Evolutionary conservation across 2,113 vertebrate species (phyloP).

Genomic region (Coregonus clupeaformis): DNA sequence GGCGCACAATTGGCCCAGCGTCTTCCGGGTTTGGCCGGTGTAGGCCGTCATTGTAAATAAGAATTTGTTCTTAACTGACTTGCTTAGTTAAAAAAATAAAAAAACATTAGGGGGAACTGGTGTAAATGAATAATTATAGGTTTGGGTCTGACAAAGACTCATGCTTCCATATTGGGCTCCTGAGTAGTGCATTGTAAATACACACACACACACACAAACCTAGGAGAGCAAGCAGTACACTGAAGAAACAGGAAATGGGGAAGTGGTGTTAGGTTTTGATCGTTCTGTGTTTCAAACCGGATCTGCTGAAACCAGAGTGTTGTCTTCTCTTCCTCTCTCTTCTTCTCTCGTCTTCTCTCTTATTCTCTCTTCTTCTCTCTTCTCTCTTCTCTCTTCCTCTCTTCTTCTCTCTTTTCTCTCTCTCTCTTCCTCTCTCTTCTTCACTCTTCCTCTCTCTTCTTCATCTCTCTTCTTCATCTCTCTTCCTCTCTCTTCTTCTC

Average conservation of each 20-base stretch:
- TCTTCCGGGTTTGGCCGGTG: no score
- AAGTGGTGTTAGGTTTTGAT: conserved; percentile 45
- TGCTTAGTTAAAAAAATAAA: no score
- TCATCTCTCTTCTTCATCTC: no score
- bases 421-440: no score
- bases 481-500: no score
- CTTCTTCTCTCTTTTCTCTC: no score
- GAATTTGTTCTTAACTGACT: no score
- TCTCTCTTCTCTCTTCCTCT: no score
- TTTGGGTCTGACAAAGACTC: conserved; percentile 28
- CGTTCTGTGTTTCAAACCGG: conserved; percentile 36
- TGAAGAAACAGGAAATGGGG: conserved; percentile 38
- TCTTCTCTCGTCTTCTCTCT: no score
- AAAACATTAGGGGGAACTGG: not conserved
- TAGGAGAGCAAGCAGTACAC: not conserved
- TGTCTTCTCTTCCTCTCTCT: conserved; percentile 22
- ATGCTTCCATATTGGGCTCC: conserved; percentile 19
- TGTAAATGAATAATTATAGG: conserved; percentile 23
- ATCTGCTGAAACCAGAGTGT: conserved; percentile 55
- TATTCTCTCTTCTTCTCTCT: not conserved
- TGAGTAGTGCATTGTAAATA: not conserved
- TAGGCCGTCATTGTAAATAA: no score
- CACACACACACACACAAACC: conserved; percentile 3
- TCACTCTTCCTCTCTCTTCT: no score
- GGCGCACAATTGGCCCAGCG: no score